Conservation (phyloP, 2,888 invertebrate species). For the Boloria euphrosyne region DNA sequence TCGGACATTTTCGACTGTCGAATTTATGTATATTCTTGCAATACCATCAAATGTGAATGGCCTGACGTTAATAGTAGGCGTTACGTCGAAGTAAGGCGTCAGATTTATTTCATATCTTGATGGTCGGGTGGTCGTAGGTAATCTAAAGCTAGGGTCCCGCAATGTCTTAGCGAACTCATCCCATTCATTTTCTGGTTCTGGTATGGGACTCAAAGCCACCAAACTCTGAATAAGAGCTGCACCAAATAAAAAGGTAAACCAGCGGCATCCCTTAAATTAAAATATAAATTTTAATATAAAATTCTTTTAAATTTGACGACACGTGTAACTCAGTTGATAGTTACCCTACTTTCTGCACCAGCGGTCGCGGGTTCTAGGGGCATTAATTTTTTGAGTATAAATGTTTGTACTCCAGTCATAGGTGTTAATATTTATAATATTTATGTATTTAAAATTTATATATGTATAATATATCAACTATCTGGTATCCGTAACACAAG, state of each 20-base stretch:
- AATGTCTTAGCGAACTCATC: constrained; percentile 52
- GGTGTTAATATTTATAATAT: no score
- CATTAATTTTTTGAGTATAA: no score
- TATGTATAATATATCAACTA: no score
- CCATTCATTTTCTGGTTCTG: constrained; percentile 66
- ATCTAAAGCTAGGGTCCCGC: constrained; percentile 63
- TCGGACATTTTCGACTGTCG: constrained; percentile 46
- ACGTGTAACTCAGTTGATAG: no score
- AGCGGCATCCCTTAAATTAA: constrained; percentile 56
- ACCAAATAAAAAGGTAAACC: constrained; percentile 57
- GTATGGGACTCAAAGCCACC: constrained; percentile 58
- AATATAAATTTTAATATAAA: background rate
- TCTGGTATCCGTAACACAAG: no score
- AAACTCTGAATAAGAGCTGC: constrained; percentile 57
- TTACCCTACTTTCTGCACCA: no score
- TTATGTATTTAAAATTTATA: no score
- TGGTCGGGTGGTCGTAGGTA: constrained; percentile 76
- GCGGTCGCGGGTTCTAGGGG: no score
- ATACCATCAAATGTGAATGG: constrained; percentile 71
- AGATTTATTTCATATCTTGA: constrained; percentile 78
- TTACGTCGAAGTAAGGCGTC: constrained; percentile 70
- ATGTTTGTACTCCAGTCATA: no score
- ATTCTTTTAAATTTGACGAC: no score
- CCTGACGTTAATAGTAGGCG: constrained; percentile 40
- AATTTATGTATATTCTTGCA: constrained; percentile 57